A percentile compares a stretch with the other conserved stretches of the same genome.
Conservation (phyloP, 1,140 invertebrate genomes). For the Bombus fervidus region DNA sequence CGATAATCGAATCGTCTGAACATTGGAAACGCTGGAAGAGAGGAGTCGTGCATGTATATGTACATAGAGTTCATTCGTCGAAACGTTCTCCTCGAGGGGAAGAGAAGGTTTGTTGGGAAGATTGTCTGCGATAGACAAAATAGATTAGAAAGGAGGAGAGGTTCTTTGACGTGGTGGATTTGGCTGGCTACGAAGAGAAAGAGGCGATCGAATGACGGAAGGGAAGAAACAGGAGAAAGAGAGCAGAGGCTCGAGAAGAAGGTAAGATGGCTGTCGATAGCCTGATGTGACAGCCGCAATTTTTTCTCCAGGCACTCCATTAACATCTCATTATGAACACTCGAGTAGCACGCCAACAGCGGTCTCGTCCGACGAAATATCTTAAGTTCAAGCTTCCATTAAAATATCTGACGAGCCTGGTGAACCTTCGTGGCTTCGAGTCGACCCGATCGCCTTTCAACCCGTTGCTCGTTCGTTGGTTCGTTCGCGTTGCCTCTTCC, state of each 20-base stretch:
- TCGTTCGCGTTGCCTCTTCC: not conserved
- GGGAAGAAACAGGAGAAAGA: slow-evolving; percentile 16
- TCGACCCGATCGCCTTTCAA: slow-evolving; percentile 18
- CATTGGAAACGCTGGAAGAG: not conserved
- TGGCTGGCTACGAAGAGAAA: slow-evolving; percentile 21
- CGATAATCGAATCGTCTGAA: slow-evolving; percentile 9
- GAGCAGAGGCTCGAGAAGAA: not conserved
- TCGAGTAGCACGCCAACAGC: slow-evolving; percentile 59
- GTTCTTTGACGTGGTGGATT: slow-evolving; percentile 40
- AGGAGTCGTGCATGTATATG: not conserved
- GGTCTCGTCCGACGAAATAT: slow-evolving; percentile 72
- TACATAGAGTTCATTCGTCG: slow-evolving; percentile 10
- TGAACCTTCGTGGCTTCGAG: slow-evolving; percentile 46
- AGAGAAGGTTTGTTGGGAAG: not conserved
- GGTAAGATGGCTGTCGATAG: slow-evolving; percentile 74
- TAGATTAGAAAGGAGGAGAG: slow-evolving; percentile 58
- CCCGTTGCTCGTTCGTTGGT: not conserved
- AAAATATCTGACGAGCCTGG: slow-evolving; percentile 77
- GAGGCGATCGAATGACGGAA: slow-evolving; percentile 1
- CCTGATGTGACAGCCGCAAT: slow-evolving; percentile 75
- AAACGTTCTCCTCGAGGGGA: not conserved
- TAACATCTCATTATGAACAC: slow-evolving; percentile 81
- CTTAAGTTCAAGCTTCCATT: slow-evolving; percentile 80
- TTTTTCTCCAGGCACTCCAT: slow-evolving; percentile 76
- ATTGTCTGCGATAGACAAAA: slow-evolving; percentile 63